These are phyloP conservation scores for Pachycephala philippinensis DNA, from an alignment of 2,113 vertebrate species.

Conservation along the genomic window DNA sequence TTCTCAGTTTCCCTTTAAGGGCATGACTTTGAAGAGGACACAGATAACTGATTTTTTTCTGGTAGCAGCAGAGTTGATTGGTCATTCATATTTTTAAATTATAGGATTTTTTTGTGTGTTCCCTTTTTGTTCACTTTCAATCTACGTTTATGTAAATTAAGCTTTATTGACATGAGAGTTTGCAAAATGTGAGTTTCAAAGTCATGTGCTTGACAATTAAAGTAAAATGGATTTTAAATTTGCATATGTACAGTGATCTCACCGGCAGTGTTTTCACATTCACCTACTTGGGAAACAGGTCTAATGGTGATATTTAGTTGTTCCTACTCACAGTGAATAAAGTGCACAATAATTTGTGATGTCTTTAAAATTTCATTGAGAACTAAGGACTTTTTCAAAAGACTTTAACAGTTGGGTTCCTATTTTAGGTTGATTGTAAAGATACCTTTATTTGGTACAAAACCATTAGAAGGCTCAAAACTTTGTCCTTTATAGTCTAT, in stretches of 20 bases:
- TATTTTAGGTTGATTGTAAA: background rate
- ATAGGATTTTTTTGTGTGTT: background rate
- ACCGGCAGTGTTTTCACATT: background rate
- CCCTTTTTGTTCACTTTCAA: background rate
- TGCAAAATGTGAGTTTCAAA: background rate
- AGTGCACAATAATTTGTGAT: background rate
- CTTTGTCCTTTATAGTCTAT: constrained; percentile 36
- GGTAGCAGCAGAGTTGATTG: background rate
- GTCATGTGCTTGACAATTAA: background rate
- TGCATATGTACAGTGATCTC: background rate
- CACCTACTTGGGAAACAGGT: background rate
- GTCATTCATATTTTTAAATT: background rate
- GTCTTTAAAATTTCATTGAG: background rate
- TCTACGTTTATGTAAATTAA: background rate
- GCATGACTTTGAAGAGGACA: background rate
- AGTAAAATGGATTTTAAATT: background rate
- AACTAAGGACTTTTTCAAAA: background rate
- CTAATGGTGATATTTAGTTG: background rate
- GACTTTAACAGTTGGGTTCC: background rate
- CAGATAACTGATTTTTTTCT: background rate
- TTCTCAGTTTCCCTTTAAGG: background rate
- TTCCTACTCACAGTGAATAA: background rate
- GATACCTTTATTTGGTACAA: background rate
- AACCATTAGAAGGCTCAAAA: background rate
- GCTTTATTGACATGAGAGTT: background rate